A percentile compares a stretch with the other conserved stretches of the same genome.
Conservation (phyloP, 2,113 vertebrate genomes). For the Gila orcuttii region DNA sequence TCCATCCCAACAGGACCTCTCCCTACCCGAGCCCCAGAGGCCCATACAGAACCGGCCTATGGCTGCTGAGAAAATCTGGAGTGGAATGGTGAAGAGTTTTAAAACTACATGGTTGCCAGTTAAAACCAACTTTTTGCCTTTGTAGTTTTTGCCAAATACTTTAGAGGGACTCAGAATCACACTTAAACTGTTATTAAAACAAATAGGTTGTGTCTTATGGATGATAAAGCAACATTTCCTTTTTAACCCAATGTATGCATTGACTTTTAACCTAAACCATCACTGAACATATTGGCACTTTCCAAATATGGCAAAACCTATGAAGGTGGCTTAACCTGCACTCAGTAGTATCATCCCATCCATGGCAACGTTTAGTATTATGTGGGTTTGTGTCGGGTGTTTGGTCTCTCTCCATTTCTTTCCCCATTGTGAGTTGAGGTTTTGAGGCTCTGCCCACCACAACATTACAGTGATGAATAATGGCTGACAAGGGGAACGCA, state of each 20-base stretch:
- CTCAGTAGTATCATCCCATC: slow-evolving; percentile 1
- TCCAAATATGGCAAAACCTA: no score
- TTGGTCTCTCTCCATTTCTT: slow-evolving; percentile 50
- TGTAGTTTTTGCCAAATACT: no score
- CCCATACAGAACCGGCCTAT: slow-evolving; percentile 38
- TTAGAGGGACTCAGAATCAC: not conserved
- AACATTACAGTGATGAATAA: slow-evolving; percentile 52
- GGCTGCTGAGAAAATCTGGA: slow-evolving; percentile 46
- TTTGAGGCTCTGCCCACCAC: slow-evolving; percentile 54
- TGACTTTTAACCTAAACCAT: not conserved
- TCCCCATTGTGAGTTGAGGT: slow-evolving; percentile 46
- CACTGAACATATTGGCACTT: not conserved
- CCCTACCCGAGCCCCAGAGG: slow-evolving; percentile 52
- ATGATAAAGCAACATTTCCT: not conserved
- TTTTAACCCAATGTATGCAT: not conserved
- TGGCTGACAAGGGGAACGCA: slow-evolving; percentile 44
- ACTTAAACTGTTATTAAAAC: not conserved
- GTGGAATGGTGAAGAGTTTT: slow-evolving; percentile 4
- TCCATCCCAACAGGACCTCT: slow-evolving; percentile 43
- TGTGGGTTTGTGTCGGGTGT: slow-evolving; percentile 40
- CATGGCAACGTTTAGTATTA: slow-evolving; percentile 12
- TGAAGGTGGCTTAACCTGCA: not conserved
- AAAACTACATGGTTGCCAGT: not conserved
- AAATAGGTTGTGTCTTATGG: not conserved
- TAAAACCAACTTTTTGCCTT: not conserved